Evolutionary conservation across 2,888 invertebrate genomes (phyloP).

Genomic region (Onthophagus sagittarius): DNA sequence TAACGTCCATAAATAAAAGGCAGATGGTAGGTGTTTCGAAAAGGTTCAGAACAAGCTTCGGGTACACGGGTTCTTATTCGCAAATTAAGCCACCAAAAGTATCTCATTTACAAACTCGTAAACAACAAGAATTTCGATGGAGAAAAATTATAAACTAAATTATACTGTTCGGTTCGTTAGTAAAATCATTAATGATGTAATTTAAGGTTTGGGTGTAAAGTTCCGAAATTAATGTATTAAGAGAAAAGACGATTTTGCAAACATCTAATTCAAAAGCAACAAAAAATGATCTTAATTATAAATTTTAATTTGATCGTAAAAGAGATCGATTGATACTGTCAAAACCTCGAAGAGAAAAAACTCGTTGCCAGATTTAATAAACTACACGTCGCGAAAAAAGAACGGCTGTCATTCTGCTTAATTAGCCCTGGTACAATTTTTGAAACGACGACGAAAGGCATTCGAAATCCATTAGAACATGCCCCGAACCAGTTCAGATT

Average conservation of each 20-base stretch:
- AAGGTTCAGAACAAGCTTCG: not conserved
- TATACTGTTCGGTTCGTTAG: too few species aligned
- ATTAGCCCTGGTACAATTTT: not conserved
- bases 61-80: not conserved
- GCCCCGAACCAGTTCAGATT: not conserved
- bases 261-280: too few species aligned
- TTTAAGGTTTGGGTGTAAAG: too few species aligned
- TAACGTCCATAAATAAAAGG: slow-evolving; percentile 2
- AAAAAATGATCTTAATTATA: too few species aligned
- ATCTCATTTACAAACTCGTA: not conserved
- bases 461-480: not conserved
- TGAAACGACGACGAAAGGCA: not conserved
- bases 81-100: not conserved
- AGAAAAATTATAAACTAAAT: too few species aligned
- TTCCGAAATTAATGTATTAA: too few species aligned
- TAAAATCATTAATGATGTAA: too few species aligned
- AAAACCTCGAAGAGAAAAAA: not conserved
- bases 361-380: not conserved
- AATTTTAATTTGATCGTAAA: too few species aligned
- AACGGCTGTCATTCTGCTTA: not conserved
- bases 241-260: too few species aligned
- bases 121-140: not conserved
- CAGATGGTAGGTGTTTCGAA: not conserved
- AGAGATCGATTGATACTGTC: too few species aligned
- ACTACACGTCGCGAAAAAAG: not conserved